A percentile compares a stretch with the other conserved stretches of the same genome.
Evolutionary conservation across 2,113 vertebrate species (phyloP).

Genomic region (Tretioscincus oriximinensis): DNA sequence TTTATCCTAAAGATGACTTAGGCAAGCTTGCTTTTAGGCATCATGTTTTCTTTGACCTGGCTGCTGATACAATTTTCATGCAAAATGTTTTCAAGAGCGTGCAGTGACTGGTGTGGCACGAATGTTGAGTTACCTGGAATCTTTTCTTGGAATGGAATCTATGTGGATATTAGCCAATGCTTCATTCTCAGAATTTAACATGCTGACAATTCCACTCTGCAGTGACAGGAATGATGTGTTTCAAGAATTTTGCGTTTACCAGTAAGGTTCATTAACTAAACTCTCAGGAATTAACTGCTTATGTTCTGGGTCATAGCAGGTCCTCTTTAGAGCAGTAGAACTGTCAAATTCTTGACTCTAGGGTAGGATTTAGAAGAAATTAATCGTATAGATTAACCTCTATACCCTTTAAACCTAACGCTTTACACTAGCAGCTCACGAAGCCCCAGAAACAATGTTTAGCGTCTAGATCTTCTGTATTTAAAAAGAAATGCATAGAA

Average conservation of each 20-base stretch:
- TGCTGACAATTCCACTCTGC: slow-evolving; percentile 53
- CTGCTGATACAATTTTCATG: slow-evolving; percentile 32
- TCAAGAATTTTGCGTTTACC: slow-evolving; percentile 81
- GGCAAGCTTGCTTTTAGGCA: slow-evolving; percentile 41
- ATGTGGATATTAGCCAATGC: slow-evolving; percentile 38
- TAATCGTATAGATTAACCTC: slow-evolving; percentile 57
- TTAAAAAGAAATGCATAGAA: slow-evolving; percentile 73
- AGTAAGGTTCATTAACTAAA: slow-evolving; percentile 89
- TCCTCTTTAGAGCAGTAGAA: slow-evolving; percentile 73
- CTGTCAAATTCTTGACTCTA: slow-evolving; percentile 63
- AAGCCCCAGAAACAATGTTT: slow-evolving; percentile 72
- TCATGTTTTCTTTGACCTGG: slow-evolving; percentile 47
- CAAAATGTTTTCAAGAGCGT: slow-evolving; percentile 17
- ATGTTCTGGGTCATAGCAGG: slow-evolving; percentile 78
- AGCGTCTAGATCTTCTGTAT: slow-evolving; percentile 68
- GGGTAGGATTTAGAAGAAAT: slow-evolving; percentile 65
- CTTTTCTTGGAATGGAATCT: slow-evolving; percentile 57
- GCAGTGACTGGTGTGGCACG: slow-evolving; percentile 28
- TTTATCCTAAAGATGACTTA: slow-evolving; percentile 2
- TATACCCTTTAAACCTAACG: slow-evolving; percentile 66
- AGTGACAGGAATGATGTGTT: slow-evolving; percentile 68
- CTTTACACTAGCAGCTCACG: slow-evolving; percentile 68
- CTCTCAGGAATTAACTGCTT: slow-evolving; percentile 91
- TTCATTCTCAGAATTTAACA: slow-evolving; percentile 54
- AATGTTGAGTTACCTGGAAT: slow-evolving; percentile 52